Evolutionary conservation across 2,797 vertebrate species (phyloP).

Genomic region (Mallotus villosus): DNA sequence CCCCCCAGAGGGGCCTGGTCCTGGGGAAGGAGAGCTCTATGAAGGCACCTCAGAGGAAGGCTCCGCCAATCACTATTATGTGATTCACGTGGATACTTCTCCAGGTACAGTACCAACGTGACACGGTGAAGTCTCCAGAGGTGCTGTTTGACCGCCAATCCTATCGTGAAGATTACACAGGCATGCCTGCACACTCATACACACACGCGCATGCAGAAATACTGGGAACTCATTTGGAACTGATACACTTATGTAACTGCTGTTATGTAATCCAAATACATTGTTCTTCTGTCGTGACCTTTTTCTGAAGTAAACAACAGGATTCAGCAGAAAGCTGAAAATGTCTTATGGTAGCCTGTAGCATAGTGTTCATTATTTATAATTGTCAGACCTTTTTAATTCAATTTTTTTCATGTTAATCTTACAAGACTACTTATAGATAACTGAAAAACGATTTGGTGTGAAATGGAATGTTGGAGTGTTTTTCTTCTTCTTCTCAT

Average conservation of each 20-base stretch:
- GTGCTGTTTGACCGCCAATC: background rate
- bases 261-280: constrained; percentile 20
- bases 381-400: background rate
- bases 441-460: background rate
- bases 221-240: constrained; percentile 9
- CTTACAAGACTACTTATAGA: background rate
- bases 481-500: background rate
- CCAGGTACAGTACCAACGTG: constrained; percentile 57
- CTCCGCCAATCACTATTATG: constrained; percentile 73
- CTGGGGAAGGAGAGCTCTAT: constrained; percentile 43
- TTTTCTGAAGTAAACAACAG: constrained; percentile 16
- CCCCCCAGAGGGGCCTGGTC: constrained; percentile 41
- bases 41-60: constrained; percentile 56
- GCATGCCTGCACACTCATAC: background rate
- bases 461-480: background rate
- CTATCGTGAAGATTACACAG: background rate
- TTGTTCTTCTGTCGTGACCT: constrained; percentile 14
- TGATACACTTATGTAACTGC: constrained; percentile 32
- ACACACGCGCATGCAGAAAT: constrained; percentile 2
- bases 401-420: background rate
- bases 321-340: constrained; percentile 16
- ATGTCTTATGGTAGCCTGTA: background rate
- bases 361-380: background rate
- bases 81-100: constrained; percentile 71
- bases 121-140: background rate